Conservation (phyloP, 2,113 vertebrate genomes). For the Paratilapia polleni region DNA sequence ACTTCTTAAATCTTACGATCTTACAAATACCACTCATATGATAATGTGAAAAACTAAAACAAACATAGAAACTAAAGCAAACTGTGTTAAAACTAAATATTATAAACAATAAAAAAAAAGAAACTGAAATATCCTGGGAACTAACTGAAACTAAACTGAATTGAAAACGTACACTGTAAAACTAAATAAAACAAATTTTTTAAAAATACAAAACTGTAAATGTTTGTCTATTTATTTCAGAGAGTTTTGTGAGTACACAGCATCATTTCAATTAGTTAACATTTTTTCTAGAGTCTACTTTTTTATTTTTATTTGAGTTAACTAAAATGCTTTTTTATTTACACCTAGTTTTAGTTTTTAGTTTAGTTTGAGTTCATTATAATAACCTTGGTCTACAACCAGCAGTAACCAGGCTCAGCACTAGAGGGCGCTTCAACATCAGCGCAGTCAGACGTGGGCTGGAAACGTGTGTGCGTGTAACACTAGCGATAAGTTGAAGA, state of each 20-base stretch:
- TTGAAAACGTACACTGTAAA: no score
- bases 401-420: background rate
- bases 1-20: no score
- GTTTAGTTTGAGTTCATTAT: background rate
- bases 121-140: no score
- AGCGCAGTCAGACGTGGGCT: background rate
- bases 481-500: background rate
- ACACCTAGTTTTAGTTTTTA: background rate
- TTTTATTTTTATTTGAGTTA: background rate
- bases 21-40: no score
- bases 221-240: background rate
- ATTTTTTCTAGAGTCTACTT: background rate
- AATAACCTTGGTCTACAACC: background rate
- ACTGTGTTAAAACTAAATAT: no score
- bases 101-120: no score
- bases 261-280: background rate
- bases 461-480: background rate
- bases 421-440: conserved; percentile 47
- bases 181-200: no score
- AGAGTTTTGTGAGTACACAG: background rate
- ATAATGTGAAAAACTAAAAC: no score
- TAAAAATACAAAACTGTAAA: background rate
- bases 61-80: no score
- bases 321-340: no score
- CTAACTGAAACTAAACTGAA: no score